A percentile compares a stretch with the other conserved stretches of the same genome.
These are phyloP conservation scores for Atlantisia rogersi DNA, from an alignment of 2,113 vertebrate species.

Conservation along the genomic window DNA sequence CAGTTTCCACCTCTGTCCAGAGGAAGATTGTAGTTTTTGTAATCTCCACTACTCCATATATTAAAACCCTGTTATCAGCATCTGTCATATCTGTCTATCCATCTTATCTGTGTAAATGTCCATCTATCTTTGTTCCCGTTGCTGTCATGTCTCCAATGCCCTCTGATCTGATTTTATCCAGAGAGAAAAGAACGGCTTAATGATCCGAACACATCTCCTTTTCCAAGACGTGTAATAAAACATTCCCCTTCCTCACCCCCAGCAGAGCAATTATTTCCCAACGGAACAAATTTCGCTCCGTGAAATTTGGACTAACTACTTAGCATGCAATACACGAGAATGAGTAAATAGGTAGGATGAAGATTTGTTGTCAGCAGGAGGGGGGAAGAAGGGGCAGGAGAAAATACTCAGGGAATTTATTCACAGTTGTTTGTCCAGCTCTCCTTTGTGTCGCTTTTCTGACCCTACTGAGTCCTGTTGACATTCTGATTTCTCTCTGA, in stretches of 20 bases:
- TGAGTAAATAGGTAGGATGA: not conserved
- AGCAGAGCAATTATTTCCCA: conserved; percentile 21
- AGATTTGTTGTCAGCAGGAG: not conserved
- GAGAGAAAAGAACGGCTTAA: conserved; percentile 38
- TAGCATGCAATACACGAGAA: not conserved
- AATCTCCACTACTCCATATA: not conserved
- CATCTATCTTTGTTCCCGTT: conserved; percentile 3
- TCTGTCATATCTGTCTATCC: conserved; percentile 24
- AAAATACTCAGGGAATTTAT: not conserved
- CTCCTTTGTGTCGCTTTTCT: not conserved
- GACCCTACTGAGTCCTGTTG: not conserved
- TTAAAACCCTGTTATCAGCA: conserved; percentile 37
- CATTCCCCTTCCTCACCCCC: not conserved
- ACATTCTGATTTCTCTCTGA: not conserved
- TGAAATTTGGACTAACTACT: conserved; percentile 6
- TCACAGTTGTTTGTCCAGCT: not conserved
- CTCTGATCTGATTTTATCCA: conserved; percentile 40
- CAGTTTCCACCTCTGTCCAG: not conserved
- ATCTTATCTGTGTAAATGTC: not conserved
- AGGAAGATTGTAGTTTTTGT: not conserved
- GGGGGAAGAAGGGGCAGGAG: not conserved
- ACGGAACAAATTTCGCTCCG: not conserved
- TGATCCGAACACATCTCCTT: not conserved
- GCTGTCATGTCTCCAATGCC: conserved; percentile 10
- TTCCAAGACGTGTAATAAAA: conserved; percentile 21